phyloP scores from a whole-genome alignment of 1,140 invertebrate species.

The Zophobas morio region DNA sequence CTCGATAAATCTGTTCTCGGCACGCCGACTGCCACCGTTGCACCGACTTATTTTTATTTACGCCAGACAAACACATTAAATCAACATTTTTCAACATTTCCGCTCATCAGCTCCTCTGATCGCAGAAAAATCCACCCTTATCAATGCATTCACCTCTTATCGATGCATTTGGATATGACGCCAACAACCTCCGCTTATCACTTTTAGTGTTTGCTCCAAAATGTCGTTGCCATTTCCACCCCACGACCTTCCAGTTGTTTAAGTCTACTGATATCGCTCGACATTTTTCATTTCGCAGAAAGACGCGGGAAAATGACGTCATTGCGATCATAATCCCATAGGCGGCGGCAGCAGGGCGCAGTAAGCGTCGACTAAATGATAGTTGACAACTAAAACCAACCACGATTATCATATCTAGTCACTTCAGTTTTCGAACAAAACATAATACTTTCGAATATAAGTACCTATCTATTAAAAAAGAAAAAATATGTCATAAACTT shows the following conservation, averaged over 20 bases:
- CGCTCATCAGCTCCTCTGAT: not conserved
- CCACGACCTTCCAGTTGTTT: constrained; percentile 43
- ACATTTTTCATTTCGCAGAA: constrained; percentile 7
- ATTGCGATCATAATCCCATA: not conserved
- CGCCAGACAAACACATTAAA: not conserved
- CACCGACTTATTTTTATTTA: constrained; percentile 6
- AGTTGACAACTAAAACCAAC: no score
- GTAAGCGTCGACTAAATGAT: no score
- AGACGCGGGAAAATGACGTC: constrained; percentile 3
- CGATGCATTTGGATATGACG: constrained; percentile 50
- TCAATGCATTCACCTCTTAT: constrained; percentile 53
- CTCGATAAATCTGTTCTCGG: no score
- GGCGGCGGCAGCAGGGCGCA: no score
- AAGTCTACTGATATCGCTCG: constrained; percentile 20
- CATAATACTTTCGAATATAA: no score
- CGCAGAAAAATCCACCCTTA: constrained; percentile 9
- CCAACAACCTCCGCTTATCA: constrained; percentile 53
- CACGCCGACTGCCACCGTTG: not conserved
- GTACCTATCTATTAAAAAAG: no score
- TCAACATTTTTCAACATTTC: constrained; percentile 17
- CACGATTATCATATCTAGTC: no score
- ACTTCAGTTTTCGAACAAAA: no score
- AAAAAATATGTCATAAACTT: no score
- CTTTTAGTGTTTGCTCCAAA: constrained; percentile 48
- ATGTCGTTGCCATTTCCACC: constrained; percentile 54